A percentile compares a stretch with the other conserved stretches of the same genome.
phyloP scores from a whole-genome alignment of 2,113 vertebrate genomes.

The Pyxicephalus adspersus region DNA sequence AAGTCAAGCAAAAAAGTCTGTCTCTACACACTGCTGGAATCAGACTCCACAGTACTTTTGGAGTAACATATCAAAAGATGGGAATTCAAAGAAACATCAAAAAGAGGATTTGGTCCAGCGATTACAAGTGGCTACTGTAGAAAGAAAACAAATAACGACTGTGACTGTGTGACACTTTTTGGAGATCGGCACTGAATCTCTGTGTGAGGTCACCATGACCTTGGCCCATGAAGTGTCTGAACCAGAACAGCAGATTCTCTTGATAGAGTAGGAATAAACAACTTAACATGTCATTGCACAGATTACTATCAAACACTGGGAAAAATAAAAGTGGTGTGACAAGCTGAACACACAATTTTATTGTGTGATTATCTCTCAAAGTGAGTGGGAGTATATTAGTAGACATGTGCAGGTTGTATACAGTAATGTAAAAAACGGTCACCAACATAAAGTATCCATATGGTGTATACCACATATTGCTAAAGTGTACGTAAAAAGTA shows the following conservation, averaged over 20 bases:
- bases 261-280: not conserved
- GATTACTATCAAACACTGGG: no score
- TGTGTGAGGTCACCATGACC: not conserved
- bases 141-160: not conserved
- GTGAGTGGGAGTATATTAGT: no score
- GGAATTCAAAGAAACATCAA: not conserved
- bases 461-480: no score
- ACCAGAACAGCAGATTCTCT: conserved; percentile 3
- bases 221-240: conserved; percentile 1
- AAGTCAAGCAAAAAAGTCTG: conserved; percentile 5
- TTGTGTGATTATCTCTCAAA: no score
- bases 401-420: no score
- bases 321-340: no score
- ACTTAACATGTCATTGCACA: no score
- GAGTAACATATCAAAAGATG: conserved; percentile 6
- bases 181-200: not conserved
- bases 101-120: conserved; percentile 23
- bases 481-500: no score
- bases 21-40: conserved; percentile 4
- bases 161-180: not conserved
- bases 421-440: no score
- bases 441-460: no score
- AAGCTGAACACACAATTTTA: no score
- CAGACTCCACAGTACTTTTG: not conserved
- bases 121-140: conserved; percentile 20